Evolutionary conservation across 2,113 vertebrate genomes (phyloP), one percentile per base, ranked within the genome.

Genomic region (Laterallus jamaicensis): DNA sequence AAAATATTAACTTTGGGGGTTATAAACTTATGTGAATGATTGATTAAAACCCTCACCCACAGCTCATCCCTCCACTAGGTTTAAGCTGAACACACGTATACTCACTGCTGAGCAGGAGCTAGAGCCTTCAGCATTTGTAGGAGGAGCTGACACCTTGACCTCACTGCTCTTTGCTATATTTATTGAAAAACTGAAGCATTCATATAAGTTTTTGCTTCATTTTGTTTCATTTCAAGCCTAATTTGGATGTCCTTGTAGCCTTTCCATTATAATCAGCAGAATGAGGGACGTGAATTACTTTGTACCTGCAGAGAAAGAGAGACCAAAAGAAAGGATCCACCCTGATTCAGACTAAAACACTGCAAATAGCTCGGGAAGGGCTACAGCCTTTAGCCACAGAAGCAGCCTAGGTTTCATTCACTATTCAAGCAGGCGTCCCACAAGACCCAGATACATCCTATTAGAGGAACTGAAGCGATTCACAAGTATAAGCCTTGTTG

Each of bases 321-420:
- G 18, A 59, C 14, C 31, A 68, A 64, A 22, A 68, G 31, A 60
- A 79, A 77, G n/a, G 89, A 69, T 9, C 31, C 31, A 91, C 26
- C n/a, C 8, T 0, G 0, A 67, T 58, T 71, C 24, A 77, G 10
- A 58, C 15, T 20, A 31, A 66, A 74, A 50, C 12, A 73, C 42
- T 91, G 24, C 69, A 67, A 63, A 28, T 12, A 74, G 37, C 26
- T 74, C 0, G 0, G 75, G n/a, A 74, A 80, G 28, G 25, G 71
- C 63, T 60, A 39, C 32, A 78, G 70, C 52, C 44, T 88, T 69
- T 16, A 88, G 74, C 40, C 26, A 21, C 20, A 86, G 70, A 58
- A 62, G 84, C 50, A 56, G 54, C 21, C 21, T 31, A 50, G 22
- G 22, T 60, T 94, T 90, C 63, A 86, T 54, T 95, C 49, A 35